Base-by-base conservation (phyloP, 2,113 vertebrate genomes). In the Eurypyga helias region DNA sequence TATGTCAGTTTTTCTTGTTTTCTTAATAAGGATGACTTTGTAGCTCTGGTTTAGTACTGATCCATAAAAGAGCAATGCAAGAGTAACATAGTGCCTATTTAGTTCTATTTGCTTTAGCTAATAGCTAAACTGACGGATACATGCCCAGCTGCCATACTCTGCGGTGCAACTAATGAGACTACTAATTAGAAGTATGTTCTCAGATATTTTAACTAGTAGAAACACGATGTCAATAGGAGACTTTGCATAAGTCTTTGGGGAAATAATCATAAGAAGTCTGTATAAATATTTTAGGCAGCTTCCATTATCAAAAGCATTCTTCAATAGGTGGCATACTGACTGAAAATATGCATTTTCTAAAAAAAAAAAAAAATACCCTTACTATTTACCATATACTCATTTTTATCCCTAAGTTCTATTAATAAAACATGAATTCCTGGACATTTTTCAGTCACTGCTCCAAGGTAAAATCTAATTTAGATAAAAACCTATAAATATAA, bases 401-500 rank as follows among this genome's bases (percentile, higher is more conserved):
- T 93, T 79, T 84, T 52, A 83, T 29, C 46, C 48, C 46, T 52
- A 17, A 88, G 49, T 76, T 73, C 46, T 28, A 85, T 60, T 65
- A 93, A 80, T 54, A 87, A 58, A 80, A 61, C 33, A 94, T 62
- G 43, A 71, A 81, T 46, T 61, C 38, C 57, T 89, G 20, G 46
- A 73, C 13, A 91, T 86, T 83, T 87, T 67, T 95, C 76, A 86
- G 26, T 64, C 52, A 43, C 10, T 72, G 60, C 43, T 55, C 67
- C 49, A 83, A 85, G 57, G 17, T 46, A 87, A 84, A 78, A 88
- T 65, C 65, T 92, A 54, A 90, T 91, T 87, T 97, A 58, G 66
- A 87, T 71, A 92, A 95, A 95, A 61, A 76, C 16, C 5, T 72
- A 52, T 43, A 62, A 91, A 89, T 52, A 66, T 26, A 84, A 14